Conservation (phyloP, 1,140 invertebrate species). For the Zaprionus tsacasi region DNA sequence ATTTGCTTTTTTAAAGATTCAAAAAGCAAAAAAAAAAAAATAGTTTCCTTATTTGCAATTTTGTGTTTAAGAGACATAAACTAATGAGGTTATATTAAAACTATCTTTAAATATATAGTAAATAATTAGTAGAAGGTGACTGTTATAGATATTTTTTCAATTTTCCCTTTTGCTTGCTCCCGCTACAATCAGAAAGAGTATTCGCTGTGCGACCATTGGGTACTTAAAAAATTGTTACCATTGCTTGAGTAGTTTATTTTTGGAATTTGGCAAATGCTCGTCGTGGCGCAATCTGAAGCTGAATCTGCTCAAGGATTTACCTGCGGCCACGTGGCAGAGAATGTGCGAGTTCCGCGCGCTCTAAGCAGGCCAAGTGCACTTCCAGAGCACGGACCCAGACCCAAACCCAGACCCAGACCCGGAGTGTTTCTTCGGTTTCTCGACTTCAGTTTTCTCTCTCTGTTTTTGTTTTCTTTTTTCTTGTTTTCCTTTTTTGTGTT, state of each 20-base stretch:
- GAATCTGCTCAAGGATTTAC: conserved; percentile 20
- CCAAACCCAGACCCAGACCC: no score
- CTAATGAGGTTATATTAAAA: no score
- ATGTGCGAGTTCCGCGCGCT: conserved; percentile 2
- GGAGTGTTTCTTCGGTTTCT: not conserved
- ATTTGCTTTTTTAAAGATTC: no score
- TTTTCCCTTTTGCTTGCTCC: not conserved
- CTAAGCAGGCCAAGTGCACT: conserved; percentile 11
- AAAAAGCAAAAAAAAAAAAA: no score
- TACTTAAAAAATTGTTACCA: not conserved
- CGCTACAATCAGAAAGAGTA: not conserved
- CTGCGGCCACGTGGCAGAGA: conserved; percentile 12
- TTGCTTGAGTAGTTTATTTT: conserved; percentile 6
- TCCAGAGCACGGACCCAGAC: not conserved
- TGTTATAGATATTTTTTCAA: no score
- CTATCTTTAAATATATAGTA: no score
- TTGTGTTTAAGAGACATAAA: no score
- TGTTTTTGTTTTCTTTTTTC: not conserved
- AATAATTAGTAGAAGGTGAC: no score
- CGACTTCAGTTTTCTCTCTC: not conserved
- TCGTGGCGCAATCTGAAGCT: not conserved
- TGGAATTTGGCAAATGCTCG: conserved; percentile 1
- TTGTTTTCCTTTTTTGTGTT: not conserved
- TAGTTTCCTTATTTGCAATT: no score
- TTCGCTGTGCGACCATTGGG: not conserved